Evolutionary conservation across 2,888 invertebrate species (phyloP).

Genomic region (Cancer borealis): DNA sequence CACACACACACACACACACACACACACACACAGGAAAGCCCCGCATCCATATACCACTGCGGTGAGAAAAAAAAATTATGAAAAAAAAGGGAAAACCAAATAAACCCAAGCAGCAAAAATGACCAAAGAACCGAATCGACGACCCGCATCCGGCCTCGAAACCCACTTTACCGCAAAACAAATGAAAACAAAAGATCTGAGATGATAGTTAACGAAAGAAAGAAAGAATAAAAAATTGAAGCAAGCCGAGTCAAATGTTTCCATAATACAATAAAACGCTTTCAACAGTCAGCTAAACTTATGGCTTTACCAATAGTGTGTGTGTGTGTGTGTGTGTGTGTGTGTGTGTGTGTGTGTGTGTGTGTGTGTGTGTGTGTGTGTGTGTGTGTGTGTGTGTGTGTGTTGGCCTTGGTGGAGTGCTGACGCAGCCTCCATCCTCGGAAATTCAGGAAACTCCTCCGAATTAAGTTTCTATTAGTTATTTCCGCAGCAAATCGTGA

Average conservation of each 20-base stretch:
- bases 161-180: background rate
- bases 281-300: background rate
- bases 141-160: background rate
- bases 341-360: conserved; percentile 37
- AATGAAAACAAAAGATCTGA: background rate
- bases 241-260: background rate
- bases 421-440: background rate
- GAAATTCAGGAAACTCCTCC: background rate
- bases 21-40: background rate
- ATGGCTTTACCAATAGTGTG: background rate
- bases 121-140: background rate
- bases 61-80: background rate
- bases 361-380: conserved; percentile 34
- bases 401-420: background rate
- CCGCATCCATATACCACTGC: background rate
- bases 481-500: conserved; percentile 14
- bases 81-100: too few species aligned
- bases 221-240: background rate
- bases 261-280: background rate
- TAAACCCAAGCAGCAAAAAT: background rate
- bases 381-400: conserved; percentile 20
- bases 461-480: conserved; percentile 22
- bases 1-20: conserved; percentile 33
- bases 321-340: conserved; percentile 38
- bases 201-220: background rate